Evolutionary conservation across 2,797 vertebrate species (phyloP), one percentile per base, ranked within the genome.

Genomic region (Chaetophractus vellerosus): DNA sequence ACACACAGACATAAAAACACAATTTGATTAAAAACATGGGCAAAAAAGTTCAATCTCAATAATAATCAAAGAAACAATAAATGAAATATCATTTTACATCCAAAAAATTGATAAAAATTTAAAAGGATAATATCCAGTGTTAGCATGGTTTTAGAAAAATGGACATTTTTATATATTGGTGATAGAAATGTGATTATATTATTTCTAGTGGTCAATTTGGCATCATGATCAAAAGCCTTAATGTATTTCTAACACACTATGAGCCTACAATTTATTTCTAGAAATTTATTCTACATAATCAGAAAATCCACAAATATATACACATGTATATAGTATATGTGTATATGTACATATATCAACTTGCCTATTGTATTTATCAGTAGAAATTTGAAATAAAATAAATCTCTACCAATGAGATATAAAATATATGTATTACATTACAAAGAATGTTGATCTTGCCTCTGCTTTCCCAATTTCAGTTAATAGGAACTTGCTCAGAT

Each of bases 151-250:
- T 89, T 95, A 85, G 41, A 59, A 93, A 93, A 93, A 79, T 76
- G 2, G 31, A 33, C 2, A 72, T 66, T 71, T 19, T 88, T 55
- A 63, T 24, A 36, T 36, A 63, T 69, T 94, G 26, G 7, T 78
- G 61, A 38, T 50, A 45, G 50, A 90, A 88, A 9, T 71, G n/a
- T 41, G 23, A 81, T 89, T 76, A 41, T 66, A 71, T 85, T 81
- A 71, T 94, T 93, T 93, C 5, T n/a, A 55, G 48, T 66, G 38
- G 10, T 93, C 12, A 93, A 15, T 36, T 85, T 95, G n/a, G 16
- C 26, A 91, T 75, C 23, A 19, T 69, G 12, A 19, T 69, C 31
- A 68, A 91, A 91, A 83, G 3, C 28, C 41, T 80, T 91, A 63
- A 83, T 80, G 26, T 84, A 81, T 75, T 80, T 75, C 31, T 75